Evolutionary conservation across 2,113 vertebrate genomes (phyloP), one percentile per base, ranked within the genome.

Genomic region (Polypterus bichir): DNA sequence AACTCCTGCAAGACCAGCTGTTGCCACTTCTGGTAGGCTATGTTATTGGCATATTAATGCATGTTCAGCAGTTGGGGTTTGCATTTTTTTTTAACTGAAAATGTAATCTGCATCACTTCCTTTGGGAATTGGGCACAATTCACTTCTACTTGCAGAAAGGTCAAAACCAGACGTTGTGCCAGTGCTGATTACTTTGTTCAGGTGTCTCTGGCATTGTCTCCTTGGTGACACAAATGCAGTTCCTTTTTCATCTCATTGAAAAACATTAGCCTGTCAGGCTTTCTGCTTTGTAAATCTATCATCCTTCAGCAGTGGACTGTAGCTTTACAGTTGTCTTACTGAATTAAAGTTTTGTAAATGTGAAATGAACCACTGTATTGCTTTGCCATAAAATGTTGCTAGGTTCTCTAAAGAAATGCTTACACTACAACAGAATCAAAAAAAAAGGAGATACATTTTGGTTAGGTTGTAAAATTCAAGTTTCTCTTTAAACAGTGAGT

Each of bases 21-120:
- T 60, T 71, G 3, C 46, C 66, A 48, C 45, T 71, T 68, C 46
- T 68, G 46, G 44, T 63, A 62, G 65, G 4, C 7, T 60, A 47
- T 66, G 44, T 61, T 62, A 1, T 46, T 62, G 52, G 44, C 6
- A 64, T 73, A 56, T 54, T 3, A 11, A 53, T 70, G 66, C 49
- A 62, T 0, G n/a, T 3, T 4, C 62, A 62, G 45, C 49, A 68
- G 9, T 47, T 62, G 58, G 55, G 51, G 45, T 60, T 10, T 44
- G 47, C 69, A 64, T 67, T 4, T 10, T 1, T 1, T 64, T 68
- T 56, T 7, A 62, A 67, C 10, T 27, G 27, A 27, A 27, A 27
- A 53, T 9, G 49, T 66, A 6, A 7, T 59, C 8, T 63, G n/a
- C 10, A 5, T 45, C 56, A 58, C 47, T 9, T 56, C 48, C 11